phyloP scores from a whole-genome alignment of 2,888 invertebrate genomes.

The Druceiella hillmani region DNA sequence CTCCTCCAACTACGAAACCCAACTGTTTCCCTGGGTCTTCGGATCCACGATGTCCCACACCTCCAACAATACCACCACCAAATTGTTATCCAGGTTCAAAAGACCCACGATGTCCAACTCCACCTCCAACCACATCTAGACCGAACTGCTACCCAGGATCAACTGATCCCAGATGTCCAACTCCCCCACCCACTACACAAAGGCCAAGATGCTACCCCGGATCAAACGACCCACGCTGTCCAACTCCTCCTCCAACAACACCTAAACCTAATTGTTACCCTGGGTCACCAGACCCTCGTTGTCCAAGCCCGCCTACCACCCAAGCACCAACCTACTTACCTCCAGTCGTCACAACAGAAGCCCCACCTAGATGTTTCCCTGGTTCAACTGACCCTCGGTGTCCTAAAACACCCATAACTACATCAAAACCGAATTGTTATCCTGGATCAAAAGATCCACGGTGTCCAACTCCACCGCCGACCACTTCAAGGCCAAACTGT shows the following conservation, averaged over 20 bases:
- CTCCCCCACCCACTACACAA: slow-evolving; percentile 13
- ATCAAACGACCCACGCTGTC: slow-evolving; percentile 28
- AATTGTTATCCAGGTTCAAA: slow-evolving; percentile 30
- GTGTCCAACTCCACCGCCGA: slow-evolving; percentile 18
- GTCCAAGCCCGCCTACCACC: slow-evolving; percentile 12
- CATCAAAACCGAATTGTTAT: slow-evolving; percentile 26
- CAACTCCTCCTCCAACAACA: slow-evolving; percentile 13
- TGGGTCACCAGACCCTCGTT: slow-evolving; percentile 25
- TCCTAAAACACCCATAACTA: slow-evolving; percentile 16
- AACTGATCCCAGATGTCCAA: slow-evolving; percentile 25
- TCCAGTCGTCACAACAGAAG: too few relatives aligned
- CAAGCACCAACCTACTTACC: slow-evolving; percentile 30
- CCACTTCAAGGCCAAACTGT: slow-evolving; percentile 20
- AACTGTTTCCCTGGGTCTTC: slow-evolving; percentile 31
- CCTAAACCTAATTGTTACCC: slow-evolving; percentile 25
- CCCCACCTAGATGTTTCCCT: slow-evolving; percentile 22
- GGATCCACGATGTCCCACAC: slow-evolving; percentile 29
- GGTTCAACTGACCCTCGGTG: slow-evolving; percentile 25
- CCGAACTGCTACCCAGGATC: slow-evolving; percentile 21
- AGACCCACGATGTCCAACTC: slow-evolving; percentile 25
- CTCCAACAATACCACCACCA: slow-evolving; percentile 39
- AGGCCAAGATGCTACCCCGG: slow-evolving; percentile 30
- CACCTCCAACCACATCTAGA: slow-evolving; percentile 21
- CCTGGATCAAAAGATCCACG: slow-evolving; percentile 31
- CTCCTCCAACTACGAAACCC: slow-evolving; percentile 19